Base-by-base conservation (phyloP, 2,888 invertebrate species). In the Muscina levida region DNA sequence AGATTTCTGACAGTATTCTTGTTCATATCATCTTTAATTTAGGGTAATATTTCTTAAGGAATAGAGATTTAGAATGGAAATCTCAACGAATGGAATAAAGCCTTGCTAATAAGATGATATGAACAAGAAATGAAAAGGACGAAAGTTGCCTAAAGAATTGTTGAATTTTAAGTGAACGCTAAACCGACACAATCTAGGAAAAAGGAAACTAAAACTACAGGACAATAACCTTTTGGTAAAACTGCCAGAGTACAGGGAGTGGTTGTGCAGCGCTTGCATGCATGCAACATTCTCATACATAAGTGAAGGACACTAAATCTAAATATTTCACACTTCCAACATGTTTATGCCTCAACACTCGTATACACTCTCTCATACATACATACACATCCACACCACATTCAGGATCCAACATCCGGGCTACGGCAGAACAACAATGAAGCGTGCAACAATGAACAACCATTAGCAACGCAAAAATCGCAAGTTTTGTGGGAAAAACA, bases 291-390 rank as follows among this genome's bases (percentile, higher is more conserved):
- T 15, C 15, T 1, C 22, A 24, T 22, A 53, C 11, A 51, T 22
- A 48, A 19, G 22, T 37, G 22, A 62, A 19, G 13, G 62, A 42
- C 62, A 62, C 62, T 62, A 62, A 62, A 62, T 62, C 62, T 62
- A 72, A 79, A 79, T 76, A 76, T 59, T 72, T 79, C 70, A 70
- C 79, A 79, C 42, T 62, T 62, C 26, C 44, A 46, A 65, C 13
- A 65, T 65, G 65, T 44, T 53, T 51, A 51, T 51, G 51, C 39
- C 57, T 62, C 39, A 53, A 31, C 53, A 51, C 51, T 24, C 24
- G 8, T 5, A 3, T 5, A 24, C 53, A 51, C 26, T 51, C 62
- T 62, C 62, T 31, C 42, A 46, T 37, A 65, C 48, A 31, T 5
- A n/a, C n/a, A n/a, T n/a, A 8, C 3, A 31, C 31, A 31, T 31